These are phyloP conservation scores for Lordiphosa fenestrarum DNA, from an alignment of 2,888 invertebrate genomes.

Conservation along the genomic window DNA sequence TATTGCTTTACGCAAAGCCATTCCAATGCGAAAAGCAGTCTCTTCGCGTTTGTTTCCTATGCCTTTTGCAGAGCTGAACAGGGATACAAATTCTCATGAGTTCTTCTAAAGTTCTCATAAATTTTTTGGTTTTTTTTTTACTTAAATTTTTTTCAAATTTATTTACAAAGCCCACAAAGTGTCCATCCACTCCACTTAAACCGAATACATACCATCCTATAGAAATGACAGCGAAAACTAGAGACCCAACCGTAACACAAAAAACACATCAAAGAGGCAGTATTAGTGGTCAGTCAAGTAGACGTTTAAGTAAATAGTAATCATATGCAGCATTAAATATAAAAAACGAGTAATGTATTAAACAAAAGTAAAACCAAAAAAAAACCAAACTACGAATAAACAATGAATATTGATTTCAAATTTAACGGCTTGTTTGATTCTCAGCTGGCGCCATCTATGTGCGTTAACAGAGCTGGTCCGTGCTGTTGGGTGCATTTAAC, in stretches of 20 bases:
- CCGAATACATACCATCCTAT: not conserved
- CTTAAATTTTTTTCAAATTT: no score
- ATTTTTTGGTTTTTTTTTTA: no score
- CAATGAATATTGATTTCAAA: conserved; percentile 10
- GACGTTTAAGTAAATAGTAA: conserved; percentile 31
- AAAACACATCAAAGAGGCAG: conserved; percentile 52
- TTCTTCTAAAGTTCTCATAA: no score
- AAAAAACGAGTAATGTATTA: conserved; percentile 12
- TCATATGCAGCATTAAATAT: conserved; percentile 13
- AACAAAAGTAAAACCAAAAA: not conserved
- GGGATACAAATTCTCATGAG: no score
- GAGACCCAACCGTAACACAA: conserved; percentile 2
- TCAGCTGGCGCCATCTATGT: conserved; percentile 1
- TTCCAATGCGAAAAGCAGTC: no score
- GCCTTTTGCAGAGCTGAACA: no score
- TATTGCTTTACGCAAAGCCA: no score
- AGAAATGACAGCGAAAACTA: conserved; percentile 4
- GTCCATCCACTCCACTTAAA: not conserved
- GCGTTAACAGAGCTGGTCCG: no score
- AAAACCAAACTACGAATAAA: conserved; percentile 7
- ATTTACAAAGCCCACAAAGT: not conserved
- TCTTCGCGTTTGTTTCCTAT: no score
- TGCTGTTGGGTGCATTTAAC: no score
- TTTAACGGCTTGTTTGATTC: conserved; percentile 4
- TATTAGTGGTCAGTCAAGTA: conserved; percentile 60